Evolutionary conservation across 2,113 vertebrate genomes (phyloP), one percentile per base, ranked within the genome.

Genomic region (Odocoileus virginianus): DNA sequence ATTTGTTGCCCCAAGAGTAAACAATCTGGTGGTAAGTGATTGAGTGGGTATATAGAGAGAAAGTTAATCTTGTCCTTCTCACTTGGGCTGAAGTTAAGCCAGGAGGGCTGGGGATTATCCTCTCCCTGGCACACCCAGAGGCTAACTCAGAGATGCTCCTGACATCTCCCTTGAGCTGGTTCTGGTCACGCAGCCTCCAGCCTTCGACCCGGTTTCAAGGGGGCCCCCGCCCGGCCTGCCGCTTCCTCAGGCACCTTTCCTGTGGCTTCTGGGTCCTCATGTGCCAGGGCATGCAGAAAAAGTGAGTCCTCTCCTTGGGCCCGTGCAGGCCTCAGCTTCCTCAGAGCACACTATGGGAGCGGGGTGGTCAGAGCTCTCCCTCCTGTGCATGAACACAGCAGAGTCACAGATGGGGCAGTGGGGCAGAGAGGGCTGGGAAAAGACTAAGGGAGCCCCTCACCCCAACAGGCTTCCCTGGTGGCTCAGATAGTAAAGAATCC

Each of bases 121-220:
- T 7, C 11, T 67, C 30, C 55, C n/a, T 52, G 43, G 57, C 13
- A 6, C 3, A 60, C 71, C 3, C 0, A 2, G 47, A 47, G 28
- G 45, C 10, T 5, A 52, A 79, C 15, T 36, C 23, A 3, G 50
- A n/a, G 54, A 25, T 40, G 12, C n/a, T 54, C 27, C 25, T 25
- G n/a, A 13, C n/a, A 36, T 61, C 27, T 52, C 8, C 28, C 13
- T 10, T 25, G 52, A 5, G 5, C 43, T 52, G 19, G 3, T 52
- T 36, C 50, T 33, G 17, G n/a, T 45, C 52, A 82, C 6, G 7
- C 33, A 50, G 45, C 45, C 76, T 36, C 58, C 58, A 21, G 40
- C 43, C 30, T 47, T 47, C 4, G 0, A 43, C 45, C 7, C 2
- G 0, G 33, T n/a, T n/a, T 33, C 61, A n/a, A 4, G 61, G 3